Base-by-base conservation (phyloP, 1,140 invertebrate genomes). In the Babylonia areolata region DNA sequence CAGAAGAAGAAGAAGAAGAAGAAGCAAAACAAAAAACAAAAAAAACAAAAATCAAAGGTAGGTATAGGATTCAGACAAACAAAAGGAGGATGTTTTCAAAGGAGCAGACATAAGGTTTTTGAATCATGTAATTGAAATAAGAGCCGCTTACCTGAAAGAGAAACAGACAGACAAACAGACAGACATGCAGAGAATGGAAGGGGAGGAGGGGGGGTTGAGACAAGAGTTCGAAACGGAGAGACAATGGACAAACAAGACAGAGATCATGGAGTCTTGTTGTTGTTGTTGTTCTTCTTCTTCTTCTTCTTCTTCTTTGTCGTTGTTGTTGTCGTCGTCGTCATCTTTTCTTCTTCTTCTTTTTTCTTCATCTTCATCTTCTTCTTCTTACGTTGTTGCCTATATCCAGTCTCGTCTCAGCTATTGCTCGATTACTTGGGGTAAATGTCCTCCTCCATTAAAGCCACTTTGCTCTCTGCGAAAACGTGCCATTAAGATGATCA, bases 281-380 rank as follows among this genome's bases (percentile, higher is more conserved):
- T 6, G 1, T 23, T 69, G 64, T 69, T 12, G 23, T 78, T 42
- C 33, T 78, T 17, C 35, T n/a, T 28, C 35, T 78, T 23, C 33
- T 17, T 17, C 3, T 33, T 1, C 35, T 9, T 9, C 33, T 31
- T 9, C 15, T 78, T 31, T 69, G 64, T 69, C 9, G 23, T 23
- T 6, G 1, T 23, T 69, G 64, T 69, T 12, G 23, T 20, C 31
- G 23, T 69, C 9, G 5, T 23, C 64, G 6, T 69, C 28, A 31
- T 69, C 33, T 31, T 9, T 78, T 78, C 77, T 78, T 78, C 28
- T 78, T 33, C 9, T 78, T 78, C 0, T 78, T 78, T 28, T 78
- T 78, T 42, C 33, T 78, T 17, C 35, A 6, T 28, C 35, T 78
- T 23, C 33, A 40, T 17, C 3, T 33, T 1, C 35, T 9, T 9